These are phyloP conservation scores for Tinamus guttatus DNA, from an alignment of 2,113 vertebrate species.

Conservation along the genomic window DNA sequence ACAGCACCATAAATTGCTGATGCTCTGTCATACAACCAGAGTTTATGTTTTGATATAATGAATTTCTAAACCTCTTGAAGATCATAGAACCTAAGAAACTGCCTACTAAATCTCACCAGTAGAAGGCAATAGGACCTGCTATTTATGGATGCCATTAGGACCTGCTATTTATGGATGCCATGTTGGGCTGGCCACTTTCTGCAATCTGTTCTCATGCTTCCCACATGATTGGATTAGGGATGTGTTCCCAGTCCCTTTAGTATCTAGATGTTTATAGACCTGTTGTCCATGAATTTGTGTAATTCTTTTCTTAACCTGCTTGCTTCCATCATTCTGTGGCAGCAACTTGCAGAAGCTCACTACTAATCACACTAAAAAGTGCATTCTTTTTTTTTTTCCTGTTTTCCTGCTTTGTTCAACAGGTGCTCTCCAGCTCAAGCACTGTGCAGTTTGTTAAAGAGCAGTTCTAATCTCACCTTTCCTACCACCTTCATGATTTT, in stretches of 20 bases:
- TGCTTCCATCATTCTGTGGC: background rate
- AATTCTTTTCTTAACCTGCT: background rate
- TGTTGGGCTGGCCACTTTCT: background rate
- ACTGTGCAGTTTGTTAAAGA: background rate
- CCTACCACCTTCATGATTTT: background rate
- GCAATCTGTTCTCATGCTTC: background rate
- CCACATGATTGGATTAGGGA: background rate
- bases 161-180: background rate
- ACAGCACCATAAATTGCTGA: background rate
- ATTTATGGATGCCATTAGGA: background rate
- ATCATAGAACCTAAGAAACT: background rate
- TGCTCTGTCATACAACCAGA: background rate
- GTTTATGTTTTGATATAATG: background rate
- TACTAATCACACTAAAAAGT: background rate
- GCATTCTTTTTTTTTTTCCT: background rate
- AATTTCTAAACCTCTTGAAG: background rate
- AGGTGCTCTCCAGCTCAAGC: background rate
- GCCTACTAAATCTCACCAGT: background rate
- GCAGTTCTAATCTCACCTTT: background rate
- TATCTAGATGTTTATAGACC: background rate
- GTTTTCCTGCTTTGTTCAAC: background rate
- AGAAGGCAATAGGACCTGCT: fast-evolving
- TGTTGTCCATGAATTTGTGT: background rate
- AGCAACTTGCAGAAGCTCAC: background rate
- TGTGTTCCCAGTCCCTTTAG: background rate